Conservation (phyloP, 2,888 invertebrate genomes). For the Tholera decimalis region DNA sequence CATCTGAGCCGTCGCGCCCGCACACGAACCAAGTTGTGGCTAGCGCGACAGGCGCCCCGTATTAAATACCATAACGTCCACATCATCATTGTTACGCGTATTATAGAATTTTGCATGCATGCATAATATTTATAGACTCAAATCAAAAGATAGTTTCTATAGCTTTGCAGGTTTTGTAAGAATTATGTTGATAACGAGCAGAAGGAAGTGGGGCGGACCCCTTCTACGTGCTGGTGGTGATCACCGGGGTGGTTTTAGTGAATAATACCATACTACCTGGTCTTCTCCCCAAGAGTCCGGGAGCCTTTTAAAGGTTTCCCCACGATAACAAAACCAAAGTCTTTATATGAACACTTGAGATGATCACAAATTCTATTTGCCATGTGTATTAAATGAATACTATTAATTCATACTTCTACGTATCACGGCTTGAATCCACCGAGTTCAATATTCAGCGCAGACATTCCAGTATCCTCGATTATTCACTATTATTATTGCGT, state of each 20-base stretch:
- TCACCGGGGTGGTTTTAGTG: too few relatives aligned
- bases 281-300: too few relatives aligned
- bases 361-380: too few relatives aligned
- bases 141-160: neutral
- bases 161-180: neutral
- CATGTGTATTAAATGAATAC: too few relatives aligned
- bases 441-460: neutral
- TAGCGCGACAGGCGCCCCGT: slow-evolving; percentile 47
- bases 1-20: slow-evolving; percentile 66
- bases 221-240: too few relatives aligned
- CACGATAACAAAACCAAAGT: too few relatives aligned
- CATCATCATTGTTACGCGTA: slow-evolving; percentile 26
- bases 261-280: too few relatives aligned
- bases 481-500: slow-evolving; percentile 12
- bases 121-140: slow-evolving; percentile 1
- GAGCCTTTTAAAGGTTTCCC: too few relatives aligned
- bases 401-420: too few relatives aligned
- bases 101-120: slow-evolving; percentile 12
- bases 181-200: too few relatives aligned
- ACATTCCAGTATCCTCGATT: neutral
- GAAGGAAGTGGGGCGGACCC: too few relatives aligned
- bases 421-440: neutral
- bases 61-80: slow-evolving; percentile 11
- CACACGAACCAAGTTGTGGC: slow-evolving; percentile 70
- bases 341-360: too few relatives aligned